A percentile compares a stretch with the other conserved stretches of the same genome.
Conservation (phyloP, 1,140 invertebrate genomes). For the Bombus haemorrhoidalis region DNA sequence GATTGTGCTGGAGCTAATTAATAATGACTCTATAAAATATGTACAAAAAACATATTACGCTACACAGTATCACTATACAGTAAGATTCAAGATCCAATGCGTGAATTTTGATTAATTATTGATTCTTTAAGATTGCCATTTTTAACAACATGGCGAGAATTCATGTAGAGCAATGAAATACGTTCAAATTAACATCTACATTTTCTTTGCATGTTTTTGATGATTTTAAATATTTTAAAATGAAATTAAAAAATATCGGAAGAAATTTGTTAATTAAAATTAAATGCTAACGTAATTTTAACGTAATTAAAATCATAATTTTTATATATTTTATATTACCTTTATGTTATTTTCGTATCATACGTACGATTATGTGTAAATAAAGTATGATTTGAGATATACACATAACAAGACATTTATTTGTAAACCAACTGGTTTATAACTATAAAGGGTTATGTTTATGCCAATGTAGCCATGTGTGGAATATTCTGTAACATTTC, state of each 20-base stretch:
- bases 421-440: neutral
- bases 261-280: neutral
- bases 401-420: neutral
- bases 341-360: neutral
- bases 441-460: constrained; percentile 9
- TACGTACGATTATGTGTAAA: neutral
- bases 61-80: neutral
- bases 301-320: neutral
- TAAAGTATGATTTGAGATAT: too few relatives aligned
- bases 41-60: neutral
- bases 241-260: neutral
- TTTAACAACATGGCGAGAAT: constrained; percentile 31
- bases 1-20: too few relatives aligned
- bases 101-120: constrained; percentile 2
- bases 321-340: neutral
- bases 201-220: neutral
- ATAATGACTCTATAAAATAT: neutral
- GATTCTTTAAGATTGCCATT: neutral
- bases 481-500: constrained; percentile 77
- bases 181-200: neutral
- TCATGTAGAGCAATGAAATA: neutral
- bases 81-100: neutral
- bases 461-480: constrained; percentile 72
- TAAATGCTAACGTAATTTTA: neutral
- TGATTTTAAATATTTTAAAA: neutral